Conservation (phyloP, 2,888 invertebrate genomes). For the Idaea dimidiata region DNA sequence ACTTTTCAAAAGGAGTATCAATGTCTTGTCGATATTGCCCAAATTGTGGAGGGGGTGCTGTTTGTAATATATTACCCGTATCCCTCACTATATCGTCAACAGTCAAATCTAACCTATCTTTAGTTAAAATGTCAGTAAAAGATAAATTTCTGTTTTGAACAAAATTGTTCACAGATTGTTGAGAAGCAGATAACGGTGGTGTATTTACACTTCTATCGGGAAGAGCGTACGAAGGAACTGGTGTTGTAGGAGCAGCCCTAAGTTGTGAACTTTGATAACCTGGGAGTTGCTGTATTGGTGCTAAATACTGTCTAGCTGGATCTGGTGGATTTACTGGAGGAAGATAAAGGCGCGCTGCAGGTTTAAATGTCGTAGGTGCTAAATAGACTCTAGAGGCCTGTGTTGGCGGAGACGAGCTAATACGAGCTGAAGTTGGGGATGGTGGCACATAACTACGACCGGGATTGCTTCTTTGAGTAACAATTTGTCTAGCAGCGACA, state of each 20-base stretch:
- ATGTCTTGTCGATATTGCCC: conserved; percentile 44
- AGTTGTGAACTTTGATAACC: conserved; percentile 39
- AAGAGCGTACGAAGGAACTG: conserved; percentile 10
- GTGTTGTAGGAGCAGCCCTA: conserved; percentile 19
- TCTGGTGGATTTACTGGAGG: conserved; percentile 46
- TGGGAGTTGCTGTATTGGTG: conserved; percentile 41
- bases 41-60: conserved; percentile 48
- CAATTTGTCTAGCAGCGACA: conserved; percentile 39
- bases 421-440: conserved; percentile 38
- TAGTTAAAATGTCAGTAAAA: conserved; percentile 66
- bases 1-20: conserved; percentile 42
- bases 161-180: conserved; percentile 42
- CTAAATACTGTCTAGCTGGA: conserved; percentile 53
- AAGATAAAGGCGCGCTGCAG: conserved; percentile 52
- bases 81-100: conserved; percentile 67
- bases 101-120: conserved; percentile 65
- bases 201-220: conserved; percentile 8
- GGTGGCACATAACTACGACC: conserved; percentile 37
- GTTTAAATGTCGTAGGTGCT: conserved; percentile 58
- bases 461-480: conserved; percentile 37
- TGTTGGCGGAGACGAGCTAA: conserved; percentile 45
- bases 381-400: conserved; percentile 50
- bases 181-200: conserved; percentile 24
- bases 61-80: conserved; percentile 56
- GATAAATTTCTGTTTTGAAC: conserved; percentile 54